Evolutionary conservation across 2,113 vertebrate genomes (phyloP).

Genomic region (Madoqua kirkii): DNA sequence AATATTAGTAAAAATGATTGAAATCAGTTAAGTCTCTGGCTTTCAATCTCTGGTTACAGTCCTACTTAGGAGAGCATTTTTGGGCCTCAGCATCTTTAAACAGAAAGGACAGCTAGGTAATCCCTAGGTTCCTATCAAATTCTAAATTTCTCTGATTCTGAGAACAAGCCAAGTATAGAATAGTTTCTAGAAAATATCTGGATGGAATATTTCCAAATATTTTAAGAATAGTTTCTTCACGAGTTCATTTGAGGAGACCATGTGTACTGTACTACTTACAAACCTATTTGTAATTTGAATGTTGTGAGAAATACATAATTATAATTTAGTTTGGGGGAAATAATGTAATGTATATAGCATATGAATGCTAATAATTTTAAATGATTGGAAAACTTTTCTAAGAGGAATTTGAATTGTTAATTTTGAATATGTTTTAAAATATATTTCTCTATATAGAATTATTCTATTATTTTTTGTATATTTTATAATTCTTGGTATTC

Average conservation of each 20-base stretch:
- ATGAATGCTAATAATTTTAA: neutral
- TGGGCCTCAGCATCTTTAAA: neutral
- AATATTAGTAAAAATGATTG: neutral
- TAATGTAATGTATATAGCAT: neutral
- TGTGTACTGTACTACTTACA: neutral
- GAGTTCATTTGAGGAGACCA: neutral
- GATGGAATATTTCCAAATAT: neutral
- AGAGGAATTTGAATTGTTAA: neutral
- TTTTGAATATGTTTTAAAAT: neutral
- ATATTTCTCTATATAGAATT: slow-evolving; percentile 20
- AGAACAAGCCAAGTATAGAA: neutral
- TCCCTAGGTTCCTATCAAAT: neutral
- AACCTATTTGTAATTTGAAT: neutral
- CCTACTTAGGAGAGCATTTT: neutral
- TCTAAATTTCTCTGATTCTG: neutral
- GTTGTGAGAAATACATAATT: neutral
- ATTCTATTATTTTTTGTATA: neutral
- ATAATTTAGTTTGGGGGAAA: neutral
- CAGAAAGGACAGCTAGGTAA: neutral
- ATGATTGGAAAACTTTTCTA: neutral
- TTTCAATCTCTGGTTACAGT: neutral
- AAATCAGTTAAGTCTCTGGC: neutral
- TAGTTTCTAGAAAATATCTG: neutral
- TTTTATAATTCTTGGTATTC: slow-evolving; percentile 2
- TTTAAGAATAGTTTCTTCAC: neutral